Evolutionary conservation across 30 jellyfish, hydroid and myxozoan species (phyloP), one percentile per base, ranked within the genome.

Genomic region (Hydractinia symbiolongicarpus): DNA sequence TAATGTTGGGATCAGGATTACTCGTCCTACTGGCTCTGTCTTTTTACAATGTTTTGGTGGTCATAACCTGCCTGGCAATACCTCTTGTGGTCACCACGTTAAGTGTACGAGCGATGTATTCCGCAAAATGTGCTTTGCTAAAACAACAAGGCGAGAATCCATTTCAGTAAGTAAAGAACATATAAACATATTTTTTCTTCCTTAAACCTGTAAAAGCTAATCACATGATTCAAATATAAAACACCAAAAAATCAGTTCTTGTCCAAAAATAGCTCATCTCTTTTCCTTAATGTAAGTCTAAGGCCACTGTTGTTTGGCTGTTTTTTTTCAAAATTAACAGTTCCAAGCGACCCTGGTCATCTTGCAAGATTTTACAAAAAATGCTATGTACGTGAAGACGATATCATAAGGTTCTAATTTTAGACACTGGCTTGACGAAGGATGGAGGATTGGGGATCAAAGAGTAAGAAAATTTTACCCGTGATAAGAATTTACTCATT

Each of bases 21-120:
- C 80, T 88, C 82, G 77, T 88, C 21, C 50, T 88, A 81, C 80
- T 90, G 17, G 96, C 96, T 8, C 77, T 83, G 8, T 88, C 96
- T 49, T 78, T 83, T 67, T 88, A 88, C 77, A 83, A 89, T 72
- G 87, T 82, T 51, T 49, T 88, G 84, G 83, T 90, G 5, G 93
- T 88, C 53, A 30, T 74, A 67, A 88, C 96, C 19, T 88, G 96
- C 79, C 64, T 88, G 19, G 86, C 93, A 11, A 88, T 88, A 16
- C 96, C 96, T 7, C 60, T 83, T 76, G 40, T 88, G 5, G 79
- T 90, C 40, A 82, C 79, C 53, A 84, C 79, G 81, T 67, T 88
- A 50, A 73, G 83, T 8, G 84, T 88, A 50, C 75, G 93, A 76
- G 93, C 93, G 55, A 72, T 83, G 8, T 88, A 88, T 86, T 86